Evolutionary conservation across 2,113 vertebrate genomes (phyloP), one percentile per base, ranked within the genome.

Genomic region (Ginglymostoma cirratum): DNA sequence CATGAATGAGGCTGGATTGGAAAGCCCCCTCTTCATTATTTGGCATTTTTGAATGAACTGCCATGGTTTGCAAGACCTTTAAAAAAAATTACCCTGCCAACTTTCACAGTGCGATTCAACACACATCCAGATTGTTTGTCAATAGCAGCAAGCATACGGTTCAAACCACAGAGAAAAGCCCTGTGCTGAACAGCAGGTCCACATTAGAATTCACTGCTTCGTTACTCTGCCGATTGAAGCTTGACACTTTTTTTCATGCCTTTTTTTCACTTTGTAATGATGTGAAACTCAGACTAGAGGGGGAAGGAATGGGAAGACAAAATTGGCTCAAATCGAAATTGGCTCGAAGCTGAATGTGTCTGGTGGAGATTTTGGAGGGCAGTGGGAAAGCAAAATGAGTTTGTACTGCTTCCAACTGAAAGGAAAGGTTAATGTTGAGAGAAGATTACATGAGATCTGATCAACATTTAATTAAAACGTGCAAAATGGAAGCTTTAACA

Each of bases 231-330:
- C 5, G 42, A 76, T 48, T 14, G 45, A 72, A 95, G 45, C 45
- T 70, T 95, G 94, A 94, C 93, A 94, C 19, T 42, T 38, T 45
- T 83, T 30, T 69, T 94, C 69, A 70, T 94, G 93, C 93, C 42
- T 70, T 30, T 94, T 42, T 45, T 42, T 48, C 42, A 14, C 42
- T 65, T 30, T 30, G 30, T 66, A 65, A 10, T 8, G 86, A 55
- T 90, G 48, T 12, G 23, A 92, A 61, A 89, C 86, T 89, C 45
- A 89, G 48, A 30, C 86, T 89, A 48, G 45, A 15, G 42, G 17
- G 86, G 48, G 45, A 55, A 45, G 27, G 52, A 27, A 30, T 8
- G 48, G 23, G 85, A 52, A 89, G 24, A 48, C 86, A 55, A 65
- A 92, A 61, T 65, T 34, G 87, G 27, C 14, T 92, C 12, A n/a